Evolutionary conservation across 2,888 invertebrate species (phyloP).

Genomic region (Xestia ashworthii): DNA sequence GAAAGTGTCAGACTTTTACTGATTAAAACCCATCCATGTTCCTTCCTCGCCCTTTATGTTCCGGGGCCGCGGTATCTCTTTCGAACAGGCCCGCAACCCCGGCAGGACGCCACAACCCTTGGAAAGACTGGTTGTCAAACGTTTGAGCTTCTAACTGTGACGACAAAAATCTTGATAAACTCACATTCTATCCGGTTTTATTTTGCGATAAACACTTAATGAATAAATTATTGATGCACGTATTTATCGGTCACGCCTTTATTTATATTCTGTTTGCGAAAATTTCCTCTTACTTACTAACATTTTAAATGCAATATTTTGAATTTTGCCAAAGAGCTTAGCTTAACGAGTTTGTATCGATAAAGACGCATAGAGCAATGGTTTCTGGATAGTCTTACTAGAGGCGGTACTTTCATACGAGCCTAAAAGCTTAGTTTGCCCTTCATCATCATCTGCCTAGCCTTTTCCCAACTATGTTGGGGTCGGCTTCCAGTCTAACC

Average conservation of each 20-base stretch:
- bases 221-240: constrained; percentile 20
- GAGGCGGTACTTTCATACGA: too few relatives aligned
- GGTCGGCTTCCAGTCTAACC: too few relatives aligned
- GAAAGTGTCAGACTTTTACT: too few relatives aligned
- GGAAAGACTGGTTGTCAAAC: neutral
- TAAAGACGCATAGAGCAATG: neutral
- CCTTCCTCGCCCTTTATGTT: too few relatives aligned
- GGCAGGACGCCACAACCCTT: neutral
- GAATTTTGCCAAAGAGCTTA: neutral
- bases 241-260: constrained; percentile 22
- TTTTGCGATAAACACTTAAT: constrained; percentile 11
- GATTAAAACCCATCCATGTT: too few relatives aligned
- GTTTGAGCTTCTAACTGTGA: neutral
- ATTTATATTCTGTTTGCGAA: neutral
- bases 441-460: too few relatives aligned
- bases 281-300: neutral
- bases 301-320: neutral
- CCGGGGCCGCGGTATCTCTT: too few relatives aligned
- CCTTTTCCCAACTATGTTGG: too few relatives aligned
- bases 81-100: too few relatives aligned
- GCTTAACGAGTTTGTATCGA: neutral
- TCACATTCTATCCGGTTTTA: constrained; percentile 5
- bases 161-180: constrained; percentile 8
- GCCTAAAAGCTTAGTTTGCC: too few relatives aligned
- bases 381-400: neutral